These are phyloP conservation scores for Brachyopa scutellaris DNA, from an alignment of 2,888 invertebrate genomes.

Conservation along the genomic window DNA sequence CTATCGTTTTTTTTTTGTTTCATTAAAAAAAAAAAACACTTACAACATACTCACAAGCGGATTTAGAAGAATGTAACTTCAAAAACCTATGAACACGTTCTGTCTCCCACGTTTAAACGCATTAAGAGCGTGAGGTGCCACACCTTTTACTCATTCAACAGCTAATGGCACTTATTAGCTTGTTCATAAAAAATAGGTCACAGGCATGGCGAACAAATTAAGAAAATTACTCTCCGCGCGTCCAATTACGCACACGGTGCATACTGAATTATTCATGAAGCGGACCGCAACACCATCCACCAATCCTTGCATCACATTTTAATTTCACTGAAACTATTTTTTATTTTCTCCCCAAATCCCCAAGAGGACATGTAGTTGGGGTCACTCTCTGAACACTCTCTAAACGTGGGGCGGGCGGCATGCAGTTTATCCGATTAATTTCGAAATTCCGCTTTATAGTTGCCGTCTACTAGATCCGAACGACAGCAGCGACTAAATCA, in stretches of 20 bases:
- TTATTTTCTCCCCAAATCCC: too few species aligned
- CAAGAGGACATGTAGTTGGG: neutral
- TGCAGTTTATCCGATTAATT: neutral
- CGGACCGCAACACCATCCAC: neutral
- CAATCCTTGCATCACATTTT: neutral
- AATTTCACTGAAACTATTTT: too few species aligned
- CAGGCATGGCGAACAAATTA: constrained; percentile 17
- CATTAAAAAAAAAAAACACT: too few species aligned
- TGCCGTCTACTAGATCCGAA: too few species aligned
- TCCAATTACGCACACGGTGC: neutral
- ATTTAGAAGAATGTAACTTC: too few species aligned
- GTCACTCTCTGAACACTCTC: constrained; percentile 1
- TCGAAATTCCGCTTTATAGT: too few species aligned
- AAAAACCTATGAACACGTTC: neutral
- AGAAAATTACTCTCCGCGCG: neutral
- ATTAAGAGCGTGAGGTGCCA: neutral
- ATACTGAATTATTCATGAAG: constrained; percentile 6
- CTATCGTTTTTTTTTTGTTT: too few species aligned
- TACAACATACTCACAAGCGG: too few species aligned
- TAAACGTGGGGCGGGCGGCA: neutral
- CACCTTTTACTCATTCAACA: neutral
- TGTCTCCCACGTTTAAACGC: neutral
- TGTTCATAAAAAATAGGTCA: constrained; percentile 6
- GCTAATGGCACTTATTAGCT: constrained; percentile 17
- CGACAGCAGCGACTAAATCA: constrained; percentile 1